Evolutionary conservation across 1,140 invertebrate species (phyloP), one percentile per base, ranked within the genome.

Genomic region (Oscheius sp.): DNA sequence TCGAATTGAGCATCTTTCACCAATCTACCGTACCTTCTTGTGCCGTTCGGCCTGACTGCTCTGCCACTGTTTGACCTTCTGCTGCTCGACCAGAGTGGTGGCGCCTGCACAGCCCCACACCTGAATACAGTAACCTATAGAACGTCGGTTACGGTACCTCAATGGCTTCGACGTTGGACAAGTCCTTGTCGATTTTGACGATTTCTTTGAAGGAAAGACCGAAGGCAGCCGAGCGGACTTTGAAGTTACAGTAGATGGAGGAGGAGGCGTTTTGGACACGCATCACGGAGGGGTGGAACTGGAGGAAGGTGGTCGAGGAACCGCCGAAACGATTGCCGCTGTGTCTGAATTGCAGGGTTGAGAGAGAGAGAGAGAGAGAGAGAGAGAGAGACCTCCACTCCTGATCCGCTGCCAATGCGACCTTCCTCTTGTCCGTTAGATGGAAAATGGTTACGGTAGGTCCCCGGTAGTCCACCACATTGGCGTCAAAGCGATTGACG

Each of bases 1-100:
- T 7, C 42, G n/a, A 70, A 45, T 18, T 1, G 32, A 31, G 28
- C 20, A 52, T n/a, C 28, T 58, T 23, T 20, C 52, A 10, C 52
- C 52, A n/a, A 28, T 7, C 18, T 7, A n/a, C n/a, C n/a, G 34
- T 59, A 80, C 79, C 46, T 79, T 82, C 23, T 78, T 71, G 67
- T 83, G 75, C 28, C 73, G 74, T 46, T 83, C 82, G 13, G 78
- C 71, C 62, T 80, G 77, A 34, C 62, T 52, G 42, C 74, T 74
- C 34, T 81, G 76, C 62, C 82, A 74, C 15, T 34, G 3, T 35
- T 83, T 83, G 26, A 66, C 58, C 28, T 76, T 78, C 26, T 77
- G 58, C 45, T 83, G 82, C 4, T 76, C 82, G n/a, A 70, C 35
- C 18, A 83, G 55, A 23, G 66, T 70, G 23, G 31, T 49, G 2